Evolutionary conservation across 2,888 invertebrate species (phyloP).

Genomic region (Hipparchia semele): DNA sequence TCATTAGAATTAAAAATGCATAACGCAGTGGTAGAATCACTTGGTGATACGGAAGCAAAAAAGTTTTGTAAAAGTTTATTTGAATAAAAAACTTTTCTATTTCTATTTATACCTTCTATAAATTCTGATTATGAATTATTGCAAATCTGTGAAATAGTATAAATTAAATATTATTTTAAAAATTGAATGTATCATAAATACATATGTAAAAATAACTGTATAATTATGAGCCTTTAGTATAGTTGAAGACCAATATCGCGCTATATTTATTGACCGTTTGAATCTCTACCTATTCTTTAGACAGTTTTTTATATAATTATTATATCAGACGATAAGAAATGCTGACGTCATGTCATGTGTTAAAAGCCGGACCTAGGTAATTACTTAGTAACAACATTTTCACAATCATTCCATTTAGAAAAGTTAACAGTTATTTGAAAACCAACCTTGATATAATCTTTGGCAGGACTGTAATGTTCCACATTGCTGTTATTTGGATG

Average conservation of each 20-base stretch:
- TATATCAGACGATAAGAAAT: slow-evolving; percentile 63
- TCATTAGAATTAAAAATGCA: no score
- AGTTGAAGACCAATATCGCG: not conserved
- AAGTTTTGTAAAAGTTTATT: no score
- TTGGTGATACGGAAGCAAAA: no score
- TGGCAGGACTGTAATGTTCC: slow-evolving; percentile 67
- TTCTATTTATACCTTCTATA: no score
- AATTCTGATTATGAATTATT: no score
- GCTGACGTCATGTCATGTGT: slow-evolving; percentile 58
- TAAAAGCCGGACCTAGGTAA: slow-evolving; percentile 45
- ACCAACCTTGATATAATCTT: slow-evolving; percentile 57
- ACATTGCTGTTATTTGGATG: slow-evolving; percentile 52
- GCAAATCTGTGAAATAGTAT: no score
- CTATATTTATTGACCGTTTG: slow-evolving; percentile 1
- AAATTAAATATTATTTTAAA: no score
- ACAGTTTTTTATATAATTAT: not conserved
- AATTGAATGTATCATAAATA: no score
- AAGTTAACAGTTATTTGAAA: not conserved
- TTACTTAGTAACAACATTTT: slow-evolving; percentile 48
- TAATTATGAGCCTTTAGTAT: no score
- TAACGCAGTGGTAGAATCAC: no score
- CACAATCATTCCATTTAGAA: slow-evolving; percentile 6
- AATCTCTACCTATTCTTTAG: not conserved
- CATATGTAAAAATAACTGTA: no score
- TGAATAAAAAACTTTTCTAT: no score